phyloP scores from a whole-genome alignment of 2,888 invertebrate genomes.

The Leptinotarsa tumamoca region DNA sequence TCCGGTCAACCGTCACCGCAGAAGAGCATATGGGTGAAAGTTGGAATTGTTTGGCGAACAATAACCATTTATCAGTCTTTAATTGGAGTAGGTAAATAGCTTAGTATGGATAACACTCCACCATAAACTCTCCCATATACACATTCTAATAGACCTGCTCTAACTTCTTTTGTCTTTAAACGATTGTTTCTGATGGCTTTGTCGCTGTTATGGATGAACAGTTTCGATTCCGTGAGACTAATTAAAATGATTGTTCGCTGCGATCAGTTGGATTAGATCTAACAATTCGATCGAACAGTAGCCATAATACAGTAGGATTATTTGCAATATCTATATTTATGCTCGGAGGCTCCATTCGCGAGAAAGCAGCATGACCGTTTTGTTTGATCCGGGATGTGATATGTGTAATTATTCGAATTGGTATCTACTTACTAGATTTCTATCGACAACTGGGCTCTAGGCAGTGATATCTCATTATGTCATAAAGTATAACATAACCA shows the following conservation, averaged over 20 bases:
- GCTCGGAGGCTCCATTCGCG: constrained; percentile 34
- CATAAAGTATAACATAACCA: neutral
- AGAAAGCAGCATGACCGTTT: constrained; percentile 26
- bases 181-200: constrained; percentile 59
- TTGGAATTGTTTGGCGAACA: constrained; percentile 64
- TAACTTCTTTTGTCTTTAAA: constrained; percentile 62
- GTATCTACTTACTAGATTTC: neutral
- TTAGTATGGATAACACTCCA: constrained; percentile 59
- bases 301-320: constrained; percentile 37
- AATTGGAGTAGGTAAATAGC: constrained; percentile 67
- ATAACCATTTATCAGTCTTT: constrained; percentile 67
- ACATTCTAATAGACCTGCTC: constrained; percentile 63
- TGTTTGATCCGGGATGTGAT: constrained; percentile 9
- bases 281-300: constrained; percentile 34
- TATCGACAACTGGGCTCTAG: neutral
- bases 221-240: constrained; percentile 49
- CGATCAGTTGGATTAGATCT: constrained; percentile 47
- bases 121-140: constrained; percentile 64
- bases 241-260: constrained; percentile 45
- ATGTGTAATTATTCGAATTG: constrained; percentile 3
- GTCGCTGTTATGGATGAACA: constrained; percentile 50
- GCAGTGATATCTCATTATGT: neutral
- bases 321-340: constrained; percentile 39
- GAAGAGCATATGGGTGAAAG: constrained; percentile 60
- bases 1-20: constrained; percentile 14